phyloP scores from a whole-genome alignment of 2,888 invertebrate genomes.

The Thalpophila matura region DNA sequence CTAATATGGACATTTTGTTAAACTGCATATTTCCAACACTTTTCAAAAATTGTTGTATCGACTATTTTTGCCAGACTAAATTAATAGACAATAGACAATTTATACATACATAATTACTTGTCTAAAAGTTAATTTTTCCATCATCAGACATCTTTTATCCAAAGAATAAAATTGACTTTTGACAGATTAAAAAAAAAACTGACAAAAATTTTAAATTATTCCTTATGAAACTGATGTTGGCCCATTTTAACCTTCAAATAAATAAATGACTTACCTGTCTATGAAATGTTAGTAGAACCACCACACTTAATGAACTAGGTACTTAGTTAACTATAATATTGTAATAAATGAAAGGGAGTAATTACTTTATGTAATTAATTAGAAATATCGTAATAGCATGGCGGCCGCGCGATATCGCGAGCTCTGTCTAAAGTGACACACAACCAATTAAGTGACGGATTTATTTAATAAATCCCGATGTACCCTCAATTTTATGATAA shows the following conservation, averaged over 20 bases:
- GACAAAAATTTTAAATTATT: too few relatives aligned
- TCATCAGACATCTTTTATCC: too few relatives aligned
- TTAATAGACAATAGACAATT: too few relatives aligned
- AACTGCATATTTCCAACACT: too few relatives aligned
- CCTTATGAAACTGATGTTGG: too few relatives aligned
- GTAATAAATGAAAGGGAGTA: conserved; percentile 4
- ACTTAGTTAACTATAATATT: conserved; percentile 5
- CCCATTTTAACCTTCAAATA: not conserved
- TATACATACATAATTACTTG: too few relatives aligned
- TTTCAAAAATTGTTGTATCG: too few relatives aligned
- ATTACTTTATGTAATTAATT: conserved; percentile 16
- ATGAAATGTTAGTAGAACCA: not conserved
- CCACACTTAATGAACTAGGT: not conserved
- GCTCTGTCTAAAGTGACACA: conserved; percentile 44
- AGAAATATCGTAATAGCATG: not conserved
- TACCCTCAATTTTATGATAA: conserved; percentile 27
- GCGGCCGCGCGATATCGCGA: conserved; percentile 46
- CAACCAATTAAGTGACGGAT: not conserved
- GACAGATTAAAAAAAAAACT: too few relatives aligned
- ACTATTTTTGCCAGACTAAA: too few relatives aligned
- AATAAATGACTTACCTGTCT: not conserved
- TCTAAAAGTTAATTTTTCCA: too few relatives aligned
- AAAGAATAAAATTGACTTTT: too few relatives aligned
- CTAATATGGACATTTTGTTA: too few relatives aligned
- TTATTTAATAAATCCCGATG: not conserved